phyloP scores from a whole-genome alignment of 1,140 invertebrate genomes.

The Drosophila ercepeae region DNA sequence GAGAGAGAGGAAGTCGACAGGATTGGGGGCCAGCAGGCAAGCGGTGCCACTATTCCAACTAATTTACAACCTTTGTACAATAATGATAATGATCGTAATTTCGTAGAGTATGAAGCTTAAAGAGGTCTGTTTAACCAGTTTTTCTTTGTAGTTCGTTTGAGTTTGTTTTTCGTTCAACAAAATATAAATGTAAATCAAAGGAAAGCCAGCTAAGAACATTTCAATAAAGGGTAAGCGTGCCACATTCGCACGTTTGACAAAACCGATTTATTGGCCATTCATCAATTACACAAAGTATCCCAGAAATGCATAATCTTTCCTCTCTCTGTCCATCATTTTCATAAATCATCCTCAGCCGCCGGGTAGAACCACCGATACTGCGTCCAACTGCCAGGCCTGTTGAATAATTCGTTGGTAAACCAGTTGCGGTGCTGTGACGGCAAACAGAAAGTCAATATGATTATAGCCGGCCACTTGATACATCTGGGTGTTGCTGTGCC shows the following conservation, averaged over 20 bases:
- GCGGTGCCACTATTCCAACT: constrained; percentile 52
- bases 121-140: constrained; percentile 69
- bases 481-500: constrained; percentile 48
- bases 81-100: constrained; percentile 66
- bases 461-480: constrained; percentile 69
- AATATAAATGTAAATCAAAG: constrained; percentile 60
- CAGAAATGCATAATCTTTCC: background rate
- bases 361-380: background rate
- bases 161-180: constrained; percentile 60
- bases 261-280: constrained; percentile 5
- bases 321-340: background rate
- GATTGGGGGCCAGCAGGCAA: constrained; percentile 7
- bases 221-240: constrained; percentile 32
- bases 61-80: constrained; percentile 36
- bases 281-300: background rate
- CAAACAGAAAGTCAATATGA: constrained; percentile 76
- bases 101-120: constrained; percentile 65
- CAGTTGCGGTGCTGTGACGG: constrained; percentile 46
- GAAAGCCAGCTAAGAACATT: constrained; percentile 17
- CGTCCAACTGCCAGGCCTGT: constrained; percentile 45
- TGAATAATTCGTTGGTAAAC: constrained; percentile 70
- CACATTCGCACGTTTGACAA: constrained; percentile 12
- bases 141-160: constrained; percentile 47
- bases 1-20: constrained; percentile 5
- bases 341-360: constrained; percentile 10